phyloP scores from a whole-genome alignment of 2,113 vertebrate species.

The Pelusios castaneus region DNA sequence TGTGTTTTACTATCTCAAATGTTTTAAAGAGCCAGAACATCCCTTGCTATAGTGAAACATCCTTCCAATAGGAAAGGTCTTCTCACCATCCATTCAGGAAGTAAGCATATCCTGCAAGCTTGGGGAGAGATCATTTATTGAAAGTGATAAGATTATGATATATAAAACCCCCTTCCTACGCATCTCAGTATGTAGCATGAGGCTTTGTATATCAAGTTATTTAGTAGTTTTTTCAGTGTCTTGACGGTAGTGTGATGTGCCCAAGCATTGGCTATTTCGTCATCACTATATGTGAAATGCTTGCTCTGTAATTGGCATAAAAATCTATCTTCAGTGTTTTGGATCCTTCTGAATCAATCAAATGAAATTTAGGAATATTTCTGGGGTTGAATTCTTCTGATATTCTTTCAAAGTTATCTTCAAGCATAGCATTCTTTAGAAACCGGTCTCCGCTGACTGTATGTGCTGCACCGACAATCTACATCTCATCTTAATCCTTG shows the following conservation, averaged over 20 bases:
- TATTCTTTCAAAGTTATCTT: constrained; percentile 56
- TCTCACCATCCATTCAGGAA: background rate
- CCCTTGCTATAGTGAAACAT: background rate
- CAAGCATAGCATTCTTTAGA: constrained; percentile 15
- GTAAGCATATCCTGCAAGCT: background rate
- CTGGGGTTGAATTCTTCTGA: constrained; percentile 13
- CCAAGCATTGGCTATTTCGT: background rate
- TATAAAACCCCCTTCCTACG: background rate
- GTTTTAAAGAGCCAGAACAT: background rate
- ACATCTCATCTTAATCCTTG: constrained; percentile 27
- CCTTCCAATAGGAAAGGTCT: background rate
- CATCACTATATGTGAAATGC: background rate
- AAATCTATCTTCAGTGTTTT: background rate
- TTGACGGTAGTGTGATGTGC: background rate
- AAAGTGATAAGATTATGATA: background rate
- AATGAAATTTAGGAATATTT: background rate
- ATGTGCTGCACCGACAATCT: background rate
- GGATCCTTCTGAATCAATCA: constrained; percentile 4
- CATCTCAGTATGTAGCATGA: background rate
- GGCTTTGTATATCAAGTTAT: background rate
- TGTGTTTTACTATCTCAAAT: background rate
- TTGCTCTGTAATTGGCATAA: background rate
- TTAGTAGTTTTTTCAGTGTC: background rate
- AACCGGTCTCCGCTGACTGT: background rate
- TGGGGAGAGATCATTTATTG: background rate